Evolutionary conservation across 1,140 invertebrate species (phyloP).

Genomic region (Vanessa atalanta): DNA sequence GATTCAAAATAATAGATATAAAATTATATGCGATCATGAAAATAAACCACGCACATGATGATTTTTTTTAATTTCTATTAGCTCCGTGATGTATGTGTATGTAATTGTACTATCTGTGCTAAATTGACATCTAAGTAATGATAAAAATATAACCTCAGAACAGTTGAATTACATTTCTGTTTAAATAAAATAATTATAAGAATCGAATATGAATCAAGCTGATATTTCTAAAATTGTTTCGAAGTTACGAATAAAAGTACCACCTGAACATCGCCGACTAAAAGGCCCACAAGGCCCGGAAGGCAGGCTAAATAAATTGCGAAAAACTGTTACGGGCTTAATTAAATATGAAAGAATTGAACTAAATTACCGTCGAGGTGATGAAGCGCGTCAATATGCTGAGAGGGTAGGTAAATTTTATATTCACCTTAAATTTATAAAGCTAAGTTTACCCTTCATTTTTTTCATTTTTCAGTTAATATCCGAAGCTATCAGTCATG

Average conservation of each 20-base stretch:
- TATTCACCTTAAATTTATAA: not conserved
- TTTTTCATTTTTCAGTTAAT: conserved; percentile 88
- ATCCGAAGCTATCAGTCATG: conserved; percentile 92
- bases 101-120: too few species aligned
- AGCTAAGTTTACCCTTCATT: not conserved
- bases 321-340: conserved; percentile 91
- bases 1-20: too few species aligned
- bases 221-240: conserved; percentile 87
- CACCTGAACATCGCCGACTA: conserved; percentile 83
- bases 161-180: not conserved
- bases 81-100: too few species aligned
- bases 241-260: conserved; percentile 85
- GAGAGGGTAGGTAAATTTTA: conserved; percentile 84
- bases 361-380: conserved; percentile 86
- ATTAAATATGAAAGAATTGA: conserved; percentile 95
- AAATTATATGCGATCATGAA: too few species aligned
- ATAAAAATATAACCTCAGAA: not conserved
- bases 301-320: conserved; percentile 88
- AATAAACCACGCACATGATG: too few species aligned
- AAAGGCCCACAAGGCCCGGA: conserved; percentile 85
- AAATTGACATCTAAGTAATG: too few species aligned
- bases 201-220: conserved; percentile 86
- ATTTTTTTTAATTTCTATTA: too few species aligned
- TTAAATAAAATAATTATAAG: conserved; percentile 5
- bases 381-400: conserved; percentile 94